Evolutionary conservation across 2,113 vertebrate species (phyloP).

Genomic region (Epinephelus lanceolatus): DNA sequence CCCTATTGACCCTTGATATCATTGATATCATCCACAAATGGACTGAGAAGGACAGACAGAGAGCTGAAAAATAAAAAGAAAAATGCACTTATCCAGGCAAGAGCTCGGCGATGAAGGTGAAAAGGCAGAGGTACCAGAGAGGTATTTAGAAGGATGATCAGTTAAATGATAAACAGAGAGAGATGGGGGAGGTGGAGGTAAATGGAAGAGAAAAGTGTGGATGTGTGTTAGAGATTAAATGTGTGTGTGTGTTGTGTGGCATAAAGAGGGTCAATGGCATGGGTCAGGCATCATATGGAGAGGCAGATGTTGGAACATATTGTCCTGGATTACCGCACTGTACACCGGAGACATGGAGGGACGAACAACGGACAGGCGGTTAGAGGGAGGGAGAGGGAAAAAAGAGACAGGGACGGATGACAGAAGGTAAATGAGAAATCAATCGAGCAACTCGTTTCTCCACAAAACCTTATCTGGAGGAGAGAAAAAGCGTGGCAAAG

Average conservation of each 20-base stretch:
- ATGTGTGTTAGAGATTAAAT: constrained; percentile 43
- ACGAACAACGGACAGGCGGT: constrained; percentile 64
- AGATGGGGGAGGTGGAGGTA: constrained; percentile 39
- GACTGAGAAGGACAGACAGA: constrained; percentile 52
- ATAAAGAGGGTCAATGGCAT: constrained; percentile 90
- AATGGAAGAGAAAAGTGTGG: constrained; percentile 46
- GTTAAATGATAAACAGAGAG: constrained; percentile 60
- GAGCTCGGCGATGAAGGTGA: constrained; percentile 35
- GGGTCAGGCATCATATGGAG: constrained; percentile 91
- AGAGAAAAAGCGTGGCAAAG: constrained; percentile 38
- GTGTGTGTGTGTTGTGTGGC: constrained; percentile 54
- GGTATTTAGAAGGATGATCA: constrained; percentile 63
- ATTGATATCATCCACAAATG: constrained; percentile 78
- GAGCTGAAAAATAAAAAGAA: constrained; percentile 34
- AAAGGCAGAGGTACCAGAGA: constrained; percentile 55
- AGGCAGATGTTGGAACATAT: constrained; percentile 97
- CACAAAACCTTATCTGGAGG: constrained; percentile 61
- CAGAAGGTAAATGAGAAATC: constrained; percentile 69
- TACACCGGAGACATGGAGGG: constrained; percentile 81
- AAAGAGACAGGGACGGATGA: constrained; percentile 63
- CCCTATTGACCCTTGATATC: constrained; percentile 77
- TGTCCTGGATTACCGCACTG: constrained; percentile 87
- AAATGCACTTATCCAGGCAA: constrained; percentile 57
- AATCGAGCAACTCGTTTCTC: constrained; percentile 55
- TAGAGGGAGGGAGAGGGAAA: constrained; percentile 21